These are phyloP conservation scores for Amphiura filiformis DNA, from an alignment of 35 echinoderm and acorn worm species.

Conservation along the genomic window DNA sequence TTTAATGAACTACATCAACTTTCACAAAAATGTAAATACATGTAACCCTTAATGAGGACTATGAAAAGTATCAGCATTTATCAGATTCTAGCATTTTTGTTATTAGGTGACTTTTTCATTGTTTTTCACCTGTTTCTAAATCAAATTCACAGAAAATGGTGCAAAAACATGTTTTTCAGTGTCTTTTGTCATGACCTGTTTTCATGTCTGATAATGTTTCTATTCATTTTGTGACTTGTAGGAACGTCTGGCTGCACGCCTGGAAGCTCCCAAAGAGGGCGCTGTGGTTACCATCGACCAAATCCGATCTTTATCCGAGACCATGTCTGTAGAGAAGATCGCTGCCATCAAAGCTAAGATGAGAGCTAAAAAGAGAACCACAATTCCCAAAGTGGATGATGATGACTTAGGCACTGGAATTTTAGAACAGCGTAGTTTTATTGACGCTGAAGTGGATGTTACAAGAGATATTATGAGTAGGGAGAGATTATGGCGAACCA, in stretches of 20 bases:
- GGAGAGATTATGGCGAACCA: slow-evolving; percentile 92
- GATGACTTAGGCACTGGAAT: slow-evolving; percentile 72
- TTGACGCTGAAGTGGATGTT: slow-evolving; percentile 97
- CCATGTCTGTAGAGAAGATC: slow-evolving; percentile 96
- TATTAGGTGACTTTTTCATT: too few species aligned
- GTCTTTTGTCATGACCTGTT: too few species aligned
- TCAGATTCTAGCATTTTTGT: too few species aligned
- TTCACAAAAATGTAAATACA: too few species aligned
- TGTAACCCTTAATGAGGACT: too few species aligned
- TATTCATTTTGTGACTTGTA: too few species aligned
- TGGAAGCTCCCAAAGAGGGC: slow-evolving; percentile 76
- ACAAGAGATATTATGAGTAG: slow-evolving; percentile 97
- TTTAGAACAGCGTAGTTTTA: slow-evolving; percentile 91
- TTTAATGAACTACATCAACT: too few species aligned
- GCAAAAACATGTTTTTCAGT: too few species aligned
- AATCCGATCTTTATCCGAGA: slow-evolving; percentile 90
- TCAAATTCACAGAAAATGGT: too few species aligned
- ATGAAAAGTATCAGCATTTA: too few species aligned
- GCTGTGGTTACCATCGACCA: slow-evolving; percentile 80
- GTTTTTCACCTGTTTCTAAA: too few species aligned
- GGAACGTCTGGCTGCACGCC: slow-evolving; percentile 62
- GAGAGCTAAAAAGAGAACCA: slow-evolving; percentile 81
- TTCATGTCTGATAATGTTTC: too few species aligned
- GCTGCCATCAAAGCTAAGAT: slow-evolving; percentile 94
- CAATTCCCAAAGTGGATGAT: slow-evolving; percentile 75